A percentile compares a stretch with the other conserved stretches of the same genome.
phyloP scores from a whole-genome alignment of 2,113 vertebrate species.

The Calypte anna region DNA sequence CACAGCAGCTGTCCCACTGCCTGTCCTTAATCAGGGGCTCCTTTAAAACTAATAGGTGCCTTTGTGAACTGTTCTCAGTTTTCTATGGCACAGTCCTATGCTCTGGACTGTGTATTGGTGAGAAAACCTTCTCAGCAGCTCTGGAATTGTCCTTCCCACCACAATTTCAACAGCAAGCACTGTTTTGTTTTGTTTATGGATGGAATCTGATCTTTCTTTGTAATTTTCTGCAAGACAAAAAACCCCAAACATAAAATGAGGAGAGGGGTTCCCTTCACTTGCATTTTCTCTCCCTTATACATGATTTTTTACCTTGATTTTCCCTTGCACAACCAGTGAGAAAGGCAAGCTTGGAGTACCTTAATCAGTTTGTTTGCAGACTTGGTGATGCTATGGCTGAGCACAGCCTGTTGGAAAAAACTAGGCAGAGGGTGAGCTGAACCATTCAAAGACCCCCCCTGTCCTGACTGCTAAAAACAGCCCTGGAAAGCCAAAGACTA shows the following conservation, averaged over 20 bases:
- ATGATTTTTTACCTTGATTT: not conserved
- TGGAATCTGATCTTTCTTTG: not conserved
- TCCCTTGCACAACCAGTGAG: not conserved
- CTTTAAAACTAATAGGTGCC: not conserved
- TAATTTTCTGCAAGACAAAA: not conserved
- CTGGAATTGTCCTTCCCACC: not conserved
- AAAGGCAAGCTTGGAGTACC: not conserved
- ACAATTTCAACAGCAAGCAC: accelerated
- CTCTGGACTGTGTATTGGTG: not conserved
- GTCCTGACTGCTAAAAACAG: slow-evolving; percentile 40
- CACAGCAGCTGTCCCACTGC: not conserved
- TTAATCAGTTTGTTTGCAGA: not conserved
- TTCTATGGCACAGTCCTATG: not conserved
- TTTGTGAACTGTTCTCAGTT: not conserved
- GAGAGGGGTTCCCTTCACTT: not conserved
- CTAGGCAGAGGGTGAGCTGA: slow-evolving; percentile 50
- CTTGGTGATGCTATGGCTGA: not conserved
- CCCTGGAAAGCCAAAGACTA: slow-evolving; percentile 17
- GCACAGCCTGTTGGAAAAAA: not conserved
- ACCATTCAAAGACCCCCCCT: slow-evolving; percentile 53
- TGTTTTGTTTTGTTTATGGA: not conserved
- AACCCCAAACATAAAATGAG: accelerated
- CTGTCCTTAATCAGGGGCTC: not conserved
- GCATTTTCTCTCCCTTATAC: not conserved
- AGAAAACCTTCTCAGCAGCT: not conserved